A percentile compares a stretch with the other conserved stretches of the same genome.
phyloP scores from a whole-genome alignment of 1,140 invertebrate genomes.

The Drosophila persimilis region DNA sequence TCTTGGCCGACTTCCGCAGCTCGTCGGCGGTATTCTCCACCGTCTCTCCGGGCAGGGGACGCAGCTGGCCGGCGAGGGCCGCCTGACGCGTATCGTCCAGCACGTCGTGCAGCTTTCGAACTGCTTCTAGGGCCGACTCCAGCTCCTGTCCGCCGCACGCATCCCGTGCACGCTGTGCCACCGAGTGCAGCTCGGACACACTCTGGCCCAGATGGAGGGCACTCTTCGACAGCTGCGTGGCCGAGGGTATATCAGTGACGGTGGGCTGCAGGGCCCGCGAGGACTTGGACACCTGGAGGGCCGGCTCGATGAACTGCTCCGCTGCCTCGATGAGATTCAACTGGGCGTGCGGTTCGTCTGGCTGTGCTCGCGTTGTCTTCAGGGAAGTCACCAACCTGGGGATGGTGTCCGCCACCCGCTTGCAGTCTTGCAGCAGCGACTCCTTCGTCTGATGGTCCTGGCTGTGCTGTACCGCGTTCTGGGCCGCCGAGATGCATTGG shows the following conservation, averaged over 20 bases:
- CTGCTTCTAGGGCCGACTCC: constrained; percentile 92
- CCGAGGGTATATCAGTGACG: constrained; percentile 90
- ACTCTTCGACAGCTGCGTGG: constrained; percentile 85
- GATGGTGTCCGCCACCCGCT: constrained; percentile 90
- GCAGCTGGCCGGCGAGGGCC: constrained; percentile 87
- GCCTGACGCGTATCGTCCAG: constrained; percentile 91
- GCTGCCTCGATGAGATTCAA: constrained; percentile 93
- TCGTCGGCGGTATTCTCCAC: constrained; percentile 90
- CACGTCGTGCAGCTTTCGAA: constrained; percentile 91
- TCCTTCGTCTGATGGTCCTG: constrained; percentile 82
- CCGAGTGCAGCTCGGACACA: constrained; percentile 86
- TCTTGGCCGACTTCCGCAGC: constrained; percentile 87
- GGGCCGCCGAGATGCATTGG: constrained; percentile 94
- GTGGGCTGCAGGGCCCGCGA: constrained; percentile 93
- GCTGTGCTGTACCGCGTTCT: constrained; percentile 88
- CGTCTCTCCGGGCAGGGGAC: constrained; percentile 94
- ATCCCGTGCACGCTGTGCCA: constrained; percentile 92
- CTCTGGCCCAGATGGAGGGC: constrained; percentile 78
- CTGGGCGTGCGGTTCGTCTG: constrained; percentile 90
- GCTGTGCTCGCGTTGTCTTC: constrained; percentile 88
- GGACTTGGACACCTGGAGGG: constrained; percentile 88
- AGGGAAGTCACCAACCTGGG: constrained; percentile 92
- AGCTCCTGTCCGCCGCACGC: constrained; percentile 94
- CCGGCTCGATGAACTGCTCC: constrained; percentile 91
- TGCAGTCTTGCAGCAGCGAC: constrained; percentile 90